These are phyloP conservation scores for Opisthograptis luteolata DNA, from an alignment of 2,888 invertebrate genomes.

Conservation along the genomic window DNA sequence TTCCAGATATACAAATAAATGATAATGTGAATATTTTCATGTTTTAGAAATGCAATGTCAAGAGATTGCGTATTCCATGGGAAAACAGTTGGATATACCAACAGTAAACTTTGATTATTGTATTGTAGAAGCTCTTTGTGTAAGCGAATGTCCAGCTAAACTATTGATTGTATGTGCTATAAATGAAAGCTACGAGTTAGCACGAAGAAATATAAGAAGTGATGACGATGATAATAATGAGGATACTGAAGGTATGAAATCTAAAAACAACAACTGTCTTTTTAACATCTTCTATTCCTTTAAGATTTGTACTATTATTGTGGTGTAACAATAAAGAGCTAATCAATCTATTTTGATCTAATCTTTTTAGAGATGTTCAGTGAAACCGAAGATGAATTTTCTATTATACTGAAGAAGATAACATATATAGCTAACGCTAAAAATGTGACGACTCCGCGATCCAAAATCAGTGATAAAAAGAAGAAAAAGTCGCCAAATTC, in stretches of 20 bases:
- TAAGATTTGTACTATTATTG: no score
- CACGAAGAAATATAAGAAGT: conserved; percentile 40
- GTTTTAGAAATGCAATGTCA: conserved; percentile 65
- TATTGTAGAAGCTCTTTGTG: conserved; percentile 74
- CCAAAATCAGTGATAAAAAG: conserved; percentile 67
- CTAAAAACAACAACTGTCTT: no score
- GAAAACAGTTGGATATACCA: conserved; percentile 70
- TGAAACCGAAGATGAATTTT: conserved; percentile 61
- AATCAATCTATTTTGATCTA: neutral
- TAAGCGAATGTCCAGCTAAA: conserved; percentile 55
- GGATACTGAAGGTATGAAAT: conserved; percentile 51
- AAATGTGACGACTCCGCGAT: conserved; percentile 62
- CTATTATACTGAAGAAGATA: conserved; percentile 62
- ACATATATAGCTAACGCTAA: conserved; percentile 56
- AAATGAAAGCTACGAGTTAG: conserved; percentile 58
- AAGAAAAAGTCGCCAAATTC: conserved; percentile 60
- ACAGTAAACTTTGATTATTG: conserved; percentile 78
- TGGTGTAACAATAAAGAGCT: no score
- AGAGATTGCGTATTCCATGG: conserved; percentile 72
- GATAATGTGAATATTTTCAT: conserved; percentile 3
- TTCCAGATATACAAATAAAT: no score
- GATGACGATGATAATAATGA: conserved; percentile 44
- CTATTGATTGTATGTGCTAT: conserved; percentile 51
- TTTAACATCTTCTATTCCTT: no score
- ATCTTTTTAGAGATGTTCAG: conserved; percentile 48